Percentiles rank a stretch among this genome's conserved stretches.
These are phyloP conservation scores for Coremacera marginata DNA, from an alignment of 2,888 invertebrate genomes.

Conservation along the genomic window DNA sequence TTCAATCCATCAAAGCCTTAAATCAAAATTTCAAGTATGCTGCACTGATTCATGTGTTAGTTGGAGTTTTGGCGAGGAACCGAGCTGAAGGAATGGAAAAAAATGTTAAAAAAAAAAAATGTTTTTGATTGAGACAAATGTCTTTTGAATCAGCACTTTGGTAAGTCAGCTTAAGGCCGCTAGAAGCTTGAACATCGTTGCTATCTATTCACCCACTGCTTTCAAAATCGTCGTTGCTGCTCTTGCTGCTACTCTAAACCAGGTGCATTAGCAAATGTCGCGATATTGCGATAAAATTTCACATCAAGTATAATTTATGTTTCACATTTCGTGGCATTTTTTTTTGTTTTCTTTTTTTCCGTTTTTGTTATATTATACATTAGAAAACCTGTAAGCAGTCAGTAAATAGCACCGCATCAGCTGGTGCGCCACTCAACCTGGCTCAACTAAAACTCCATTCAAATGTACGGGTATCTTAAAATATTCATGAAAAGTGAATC, in stretches of 20 bases:
- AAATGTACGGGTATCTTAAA: background rate
- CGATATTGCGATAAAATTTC: conserved; percentile 43
- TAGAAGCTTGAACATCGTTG: background rate
- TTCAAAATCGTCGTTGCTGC: background rate
- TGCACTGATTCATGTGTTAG: too few relatives aligned
- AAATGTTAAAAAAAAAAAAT: too few relatives aligned
- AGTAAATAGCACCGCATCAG: background rate
- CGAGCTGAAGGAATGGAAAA: background rate
- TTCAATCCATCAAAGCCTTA: too few relatives aligned
- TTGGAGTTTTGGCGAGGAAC: too few relatives aligned
- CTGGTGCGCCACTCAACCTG: background rate
- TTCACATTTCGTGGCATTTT: conserved; percentile 37
- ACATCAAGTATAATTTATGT: conserved; percentile 50
- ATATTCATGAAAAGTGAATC: conserved; percentile 4
- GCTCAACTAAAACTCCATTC: background rate
- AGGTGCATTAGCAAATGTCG: conserved; percentile 42
- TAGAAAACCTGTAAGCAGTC: background rate
- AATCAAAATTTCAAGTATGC: too few relatives aligned
- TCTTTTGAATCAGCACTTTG: conserved; percentile 10
- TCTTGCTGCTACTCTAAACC: background rate
- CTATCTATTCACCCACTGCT: background rate
- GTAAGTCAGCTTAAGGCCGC: background rate
- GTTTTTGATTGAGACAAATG: conserved; percentile 23
- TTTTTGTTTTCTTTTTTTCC: background rate
- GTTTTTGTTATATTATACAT: too few relatives aligned